Conservation (phyloP, 2,113 vertebrate species). For the Erinaceus europaeus region DNA sequence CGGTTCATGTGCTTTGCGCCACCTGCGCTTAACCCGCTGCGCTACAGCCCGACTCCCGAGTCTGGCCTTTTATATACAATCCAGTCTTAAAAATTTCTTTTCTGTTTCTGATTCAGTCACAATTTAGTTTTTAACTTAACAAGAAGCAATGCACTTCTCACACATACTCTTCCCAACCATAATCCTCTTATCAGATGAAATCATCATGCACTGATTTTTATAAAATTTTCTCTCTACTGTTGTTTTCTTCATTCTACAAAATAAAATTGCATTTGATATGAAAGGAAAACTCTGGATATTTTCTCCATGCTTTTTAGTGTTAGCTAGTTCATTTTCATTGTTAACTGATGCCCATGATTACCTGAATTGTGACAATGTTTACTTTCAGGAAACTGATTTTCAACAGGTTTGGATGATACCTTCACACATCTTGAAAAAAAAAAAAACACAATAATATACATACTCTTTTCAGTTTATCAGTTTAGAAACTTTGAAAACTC, state of each 20-base stretch:
- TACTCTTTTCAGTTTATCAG: neutral
- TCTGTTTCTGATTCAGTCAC: conserved; percentile 10
- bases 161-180: conserved; percentile 17
- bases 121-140: conserved; percentile 48
- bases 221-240: neutral
- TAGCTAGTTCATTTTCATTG: neutral
- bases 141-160: conserved; percentile 40
- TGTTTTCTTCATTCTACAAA: conserved; percentile 28
- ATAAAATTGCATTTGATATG: neutral
- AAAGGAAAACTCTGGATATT: neutral
- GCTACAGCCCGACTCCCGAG: too few species aligned
- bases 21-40: too few species aligned
- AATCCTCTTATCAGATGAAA: conserved; percentile 45
- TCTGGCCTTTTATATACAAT: conserved; percentile 32
- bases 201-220: conserved; percentile 21
- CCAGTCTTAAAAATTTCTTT: conserved; percentile 8
- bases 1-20: too few species aligned
- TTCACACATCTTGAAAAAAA: neutral
- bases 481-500: neutral
- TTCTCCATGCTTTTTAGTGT: neutral
- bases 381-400: neutral
- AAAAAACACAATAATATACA: neutral
- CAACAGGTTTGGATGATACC: neutral
- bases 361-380: neutral
- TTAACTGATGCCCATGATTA: neutral